Base-by-base conservation (phyloP, 2,888 invertebrate genomes). In the Synergus gifuensis region DNA sequence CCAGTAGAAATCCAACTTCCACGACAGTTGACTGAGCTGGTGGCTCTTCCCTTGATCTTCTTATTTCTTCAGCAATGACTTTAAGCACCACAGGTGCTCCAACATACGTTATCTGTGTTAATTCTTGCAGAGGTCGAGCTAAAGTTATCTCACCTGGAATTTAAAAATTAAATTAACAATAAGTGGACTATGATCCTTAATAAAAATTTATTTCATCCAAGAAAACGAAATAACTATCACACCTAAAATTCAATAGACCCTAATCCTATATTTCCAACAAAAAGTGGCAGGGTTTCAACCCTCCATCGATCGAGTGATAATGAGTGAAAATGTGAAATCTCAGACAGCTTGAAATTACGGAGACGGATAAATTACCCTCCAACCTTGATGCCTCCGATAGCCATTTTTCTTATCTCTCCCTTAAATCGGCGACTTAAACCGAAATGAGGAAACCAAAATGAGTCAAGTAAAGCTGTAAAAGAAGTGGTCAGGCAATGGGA, bases 21-120 rank as follows among this genome's bases (percentile, higher is more conserved):
- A 97, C 97, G 0, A 96, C 96, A 1, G 96, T 95, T 40, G 97
- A 96, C 94, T 96, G 96, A 36, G 97, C 96, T 83, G 96, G 95
- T 14, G 95, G 96, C 86, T 96, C 96, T 83, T 95, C 94, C 83
- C 95, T 94, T 80, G 94, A 94, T 83, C 95, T 93, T 85, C 96
- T 94, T 82, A 98, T 96, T 93, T 98, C 98, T 91, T 97, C 97
- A 4, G 98, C 98, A 76, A 97, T 95, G 77, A 98, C 96, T 1
- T 96, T 97, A 82, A 98, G 94, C 76, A 97, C 93, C 79, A 98
- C 96, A 3, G 98, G 97, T 79, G 97, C 96, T 76, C 96, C 96
- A n/a, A 96, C 95, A 89, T 96, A 96, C 18, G 96, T 96, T 86
- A 97, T 96, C 78, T 96, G 95, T 78, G 96, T 95, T 85, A 98